Base-by-base conservation (phyloP, 2,797 vertebrate species). In the Micromesistius poutassou region DNA sequence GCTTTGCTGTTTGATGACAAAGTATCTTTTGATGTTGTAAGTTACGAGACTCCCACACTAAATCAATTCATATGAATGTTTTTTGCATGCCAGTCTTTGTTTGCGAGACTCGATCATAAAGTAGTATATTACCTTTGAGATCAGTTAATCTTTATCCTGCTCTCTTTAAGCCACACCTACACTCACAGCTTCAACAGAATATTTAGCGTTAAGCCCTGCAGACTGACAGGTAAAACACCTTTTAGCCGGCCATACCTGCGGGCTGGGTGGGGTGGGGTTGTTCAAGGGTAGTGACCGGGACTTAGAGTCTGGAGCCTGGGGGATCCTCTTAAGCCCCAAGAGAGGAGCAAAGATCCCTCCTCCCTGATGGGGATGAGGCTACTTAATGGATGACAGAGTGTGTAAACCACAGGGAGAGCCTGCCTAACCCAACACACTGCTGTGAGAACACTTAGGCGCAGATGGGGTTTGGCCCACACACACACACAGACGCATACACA, bases 321-420 rank as follows among this genome's bases (percentile, higher is more conserved):
- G 90, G 91, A 92, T 90, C 90, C 87, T 87, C 87, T 74, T 90
- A 91, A 91, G 91, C 90, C 89, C 85, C 42, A 1, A 78, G 90
- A 84, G 81, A 74, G 86, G 78, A 78, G 71, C 78, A 80, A 83
- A 90, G 87, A 88, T 87, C 87, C 84, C 84, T 83, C 74, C 85
- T 80, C 80, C 80, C 76, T 82, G 89, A 87, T 85, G 84, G 82
- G 88, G 82, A 90, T 88, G 85, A 87, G 90, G 87, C 74, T 88
- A 90, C 84, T 92, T 91, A 93, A 91, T 93, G 89, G 88, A 92
- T 93, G 92, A 90, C 89, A 88, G 88, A 92, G 89, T 91, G 92
- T 93, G 93, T 94, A 90, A 92, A 89, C 80, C 84, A 72, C 84
- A 84, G 84, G 84, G 83, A 89, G 82, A 89, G 80, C 73, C 79